Evolutionary conservation across 64 coral and sea anemone species (phyloP), one percentile per base, ranked within the genome.

Genomic region (Porites australiensis): DNA sequence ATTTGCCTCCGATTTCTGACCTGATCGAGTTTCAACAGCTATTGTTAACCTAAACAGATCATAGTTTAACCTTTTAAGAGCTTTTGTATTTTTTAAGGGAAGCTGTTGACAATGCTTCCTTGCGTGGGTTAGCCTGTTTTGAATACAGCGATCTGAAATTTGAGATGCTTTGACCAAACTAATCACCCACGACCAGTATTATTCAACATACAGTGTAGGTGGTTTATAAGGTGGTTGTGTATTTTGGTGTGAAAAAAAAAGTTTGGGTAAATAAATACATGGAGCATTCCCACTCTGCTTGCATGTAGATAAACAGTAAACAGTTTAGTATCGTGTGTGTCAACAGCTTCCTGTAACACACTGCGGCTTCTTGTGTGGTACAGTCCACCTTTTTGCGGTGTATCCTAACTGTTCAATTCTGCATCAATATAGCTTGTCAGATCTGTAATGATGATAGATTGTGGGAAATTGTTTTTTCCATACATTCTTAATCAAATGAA

Each of bases 371-470:
- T 3, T 13, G 70, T 73, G 70, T 8, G 70, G 70, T 73, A 7
- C 8, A 44, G 43, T 3, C 11, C 12, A 73, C 8, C 0, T 73
- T 13, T 73, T 73, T 15, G 47, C 23, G 44, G 44, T 7, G 15
- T 10, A 44, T 73, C 13, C 47, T 11, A 0, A 46, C 22, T 64
- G 4, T 64, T 64, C 6, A 18, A 14, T 73, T 10, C 15, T 49
- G 70, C 70, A 73, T 4, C 70, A 73, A 73, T 73, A 73, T 73
- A 73, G 7, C n/a, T 70, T 70, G n/a, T 70, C 19, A 70, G 66
- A 7, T 12, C 4, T 57, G 7, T 57, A 22, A 21, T 69, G 66
- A 70, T 70, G 66, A 70, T 20, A 70, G 66, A 18, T 23, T 5
- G 27, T 10, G 27, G 66, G 66, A 70, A 70, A 70, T 70, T 3